Evolutionary conservation across 2,113 vertebrate genomes (phyloP).

Genomic region (Vulpes ferrilata): DNA sequence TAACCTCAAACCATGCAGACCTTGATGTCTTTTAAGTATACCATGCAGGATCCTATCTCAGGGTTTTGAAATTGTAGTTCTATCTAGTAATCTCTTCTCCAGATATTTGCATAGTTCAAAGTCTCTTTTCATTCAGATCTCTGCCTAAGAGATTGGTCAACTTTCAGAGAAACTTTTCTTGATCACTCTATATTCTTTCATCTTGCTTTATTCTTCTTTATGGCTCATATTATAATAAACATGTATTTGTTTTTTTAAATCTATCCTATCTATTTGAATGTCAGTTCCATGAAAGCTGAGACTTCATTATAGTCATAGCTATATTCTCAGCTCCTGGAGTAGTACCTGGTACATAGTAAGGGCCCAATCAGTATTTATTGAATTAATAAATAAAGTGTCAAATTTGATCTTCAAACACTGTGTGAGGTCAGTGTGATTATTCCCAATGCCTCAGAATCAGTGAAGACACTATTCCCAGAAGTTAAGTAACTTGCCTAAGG

Average conservation of each 20-base stretch:
- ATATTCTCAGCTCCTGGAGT: background rate
- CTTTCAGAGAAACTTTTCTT: background rate
- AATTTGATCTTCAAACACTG: background rate
- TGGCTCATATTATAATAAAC: background rate
- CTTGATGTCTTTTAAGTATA: slow-evolving; percentile 57
- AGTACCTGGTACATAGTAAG: background rate
- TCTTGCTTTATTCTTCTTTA: background rate
- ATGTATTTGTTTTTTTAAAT: background rate
- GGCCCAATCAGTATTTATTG: background rate
- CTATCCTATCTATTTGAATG: background rate
- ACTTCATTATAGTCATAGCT: background rate
- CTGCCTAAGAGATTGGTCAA: background rate
- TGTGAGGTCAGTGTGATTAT: background rate
- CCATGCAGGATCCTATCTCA: background rate
- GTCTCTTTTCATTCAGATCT: slow-evolving; percentile 25
- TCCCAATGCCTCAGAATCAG: background rate
- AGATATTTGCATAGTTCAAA: slow-evolving; percentile 3
- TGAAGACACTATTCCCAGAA: background rate
- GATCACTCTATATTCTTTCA: background rate
- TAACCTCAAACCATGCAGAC: slow-evolving; percentile 31
- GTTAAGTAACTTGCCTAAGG: background rate
- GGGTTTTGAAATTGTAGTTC: slow-evolving; percentile 43
- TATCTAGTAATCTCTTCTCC: background rate
- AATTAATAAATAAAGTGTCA: slow-evolving; percentile 7
- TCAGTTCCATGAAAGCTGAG: background rate